A percentile compares a stretch with the other conserved stretches of the same genome.
phyloP scores from a whole-genome alignment of 2,888 invertebrate genomes.

The Pharmacophagus antenor region DNA sequence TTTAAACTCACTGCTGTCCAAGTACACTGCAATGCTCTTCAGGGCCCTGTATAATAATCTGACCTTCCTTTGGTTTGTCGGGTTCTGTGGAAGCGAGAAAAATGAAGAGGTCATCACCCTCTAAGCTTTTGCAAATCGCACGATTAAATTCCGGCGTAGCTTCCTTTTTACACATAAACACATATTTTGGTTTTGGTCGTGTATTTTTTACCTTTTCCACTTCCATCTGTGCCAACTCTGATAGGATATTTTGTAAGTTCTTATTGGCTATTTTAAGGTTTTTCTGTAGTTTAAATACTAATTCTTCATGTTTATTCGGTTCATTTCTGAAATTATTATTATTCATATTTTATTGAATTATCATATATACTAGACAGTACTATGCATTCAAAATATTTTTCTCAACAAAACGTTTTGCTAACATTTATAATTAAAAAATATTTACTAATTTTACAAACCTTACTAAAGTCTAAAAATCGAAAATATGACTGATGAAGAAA shows the following conservation, averaged over 20 bases:
- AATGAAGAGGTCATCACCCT: slow-evolving; percentile 80
- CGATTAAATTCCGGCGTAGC: slow-evolving; percentile 89
- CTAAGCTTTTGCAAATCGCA: slow-evolving; percentile 83
- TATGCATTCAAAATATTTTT: no score
- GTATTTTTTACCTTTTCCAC: slow-evolving; percentile 79
- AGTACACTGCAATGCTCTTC: slow-evolving; percentile 77
- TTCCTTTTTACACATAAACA: slow-evolving; percentile 84
- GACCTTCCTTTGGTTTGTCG: slow-evolving; percentile 78
- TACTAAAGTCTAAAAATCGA: no score
- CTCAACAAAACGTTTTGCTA: no score
- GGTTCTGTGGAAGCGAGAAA: slow-evolving; percentile 87
- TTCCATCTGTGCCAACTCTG: slow-evolving; percentile 86
- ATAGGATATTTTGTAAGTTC: slow-evolving; percentile 82
- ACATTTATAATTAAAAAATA: no score
- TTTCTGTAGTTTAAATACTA: slow-evolving; percentile 87
- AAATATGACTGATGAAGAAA: no score
- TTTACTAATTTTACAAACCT: no score
- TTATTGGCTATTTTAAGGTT: slow-evolving; percentile 84
- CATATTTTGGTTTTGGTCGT: slow-evolving; percentile 76
- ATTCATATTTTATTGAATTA: not conserved
- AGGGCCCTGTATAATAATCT: slow-evolving; percentile 79
- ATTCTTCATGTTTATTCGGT: slow-evolving; percentile 84
- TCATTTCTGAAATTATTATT: slow-evolving; percentile 81
- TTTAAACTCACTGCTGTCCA: slow-evolving; percentile 81
- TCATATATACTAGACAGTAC: no score